These are phyloP conservation scores for Pocillopora verrucosa DNA, from an alignment of 64 coral and sea anemone genomes.

Conservation along the genomic window DNA sequence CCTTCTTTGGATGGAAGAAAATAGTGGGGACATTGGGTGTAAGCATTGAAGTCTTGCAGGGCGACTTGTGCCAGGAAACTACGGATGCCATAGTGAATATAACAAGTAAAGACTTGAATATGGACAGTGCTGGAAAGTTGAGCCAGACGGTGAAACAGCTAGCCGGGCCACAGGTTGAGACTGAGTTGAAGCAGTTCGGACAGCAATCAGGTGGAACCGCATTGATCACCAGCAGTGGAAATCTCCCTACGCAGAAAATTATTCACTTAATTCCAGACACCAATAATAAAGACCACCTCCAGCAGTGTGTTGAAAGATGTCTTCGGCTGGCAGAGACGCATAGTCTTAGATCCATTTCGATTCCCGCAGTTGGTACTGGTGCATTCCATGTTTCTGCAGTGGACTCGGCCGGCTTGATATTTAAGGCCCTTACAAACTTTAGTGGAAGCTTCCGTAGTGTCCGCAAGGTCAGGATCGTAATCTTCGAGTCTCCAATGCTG, in stretches of 20 bases:
- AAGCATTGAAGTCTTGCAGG: slow-evolving; percentile 5
- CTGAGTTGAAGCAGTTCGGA: not conserved
- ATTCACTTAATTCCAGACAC: slow-evolving; percentile 1
- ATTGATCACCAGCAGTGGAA: slow-evolving; percentile 1
- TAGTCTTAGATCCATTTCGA: slow-evolving; percentile 39
- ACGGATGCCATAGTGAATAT: slow-evolving; percentile 31
- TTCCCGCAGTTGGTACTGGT: slow-evolving; percentile 60
- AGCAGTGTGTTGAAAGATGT: slow-evolving; percentile 52
- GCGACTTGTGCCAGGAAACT: slow-evolving; percentile 5
- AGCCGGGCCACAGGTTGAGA: not conserved
- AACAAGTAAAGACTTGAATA: slow-evolving; percentile 29
- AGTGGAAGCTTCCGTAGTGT: not conserved
- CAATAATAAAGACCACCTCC: not conserved
- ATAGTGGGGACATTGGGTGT: not conserved
- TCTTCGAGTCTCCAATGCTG: not conserved
- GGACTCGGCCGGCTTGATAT: slow-evolving; percentile 47
- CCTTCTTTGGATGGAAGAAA: not conserved
- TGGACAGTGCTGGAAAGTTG: slow-evolving; percentile 56
- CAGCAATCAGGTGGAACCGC: slow-evolving; percentile 1
- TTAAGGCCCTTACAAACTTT: slow-evolving; percentile 40
- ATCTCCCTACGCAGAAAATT: not conserved
- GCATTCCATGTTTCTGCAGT: slow-evolving; percentile 3
- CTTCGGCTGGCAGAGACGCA: slow-evolving; percentile 7
- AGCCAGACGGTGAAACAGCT: slow-evolving; percentile 49
- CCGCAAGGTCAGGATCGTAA: not conserved